Percentiles rank a stretch among this genome's conserved stretches.
Conservation (phyloP, 2,797 vertebrate species). For the Ataeniobius toweri region DNA sequence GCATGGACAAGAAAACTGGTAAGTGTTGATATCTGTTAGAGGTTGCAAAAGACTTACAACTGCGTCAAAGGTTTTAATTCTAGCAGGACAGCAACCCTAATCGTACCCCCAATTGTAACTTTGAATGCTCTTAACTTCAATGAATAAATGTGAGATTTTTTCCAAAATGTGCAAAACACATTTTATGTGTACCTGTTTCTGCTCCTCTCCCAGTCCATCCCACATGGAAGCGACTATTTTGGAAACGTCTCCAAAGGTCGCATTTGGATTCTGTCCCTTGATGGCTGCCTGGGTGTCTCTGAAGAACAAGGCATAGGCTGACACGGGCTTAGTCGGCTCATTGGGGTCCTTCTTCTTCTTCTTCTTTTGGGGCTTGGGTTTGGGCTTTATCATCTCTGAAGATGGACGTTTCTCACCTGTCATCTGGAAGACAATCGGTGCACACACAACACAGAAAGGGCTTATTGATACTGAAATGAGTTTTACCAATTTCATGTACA, state of each 20-base stretch:
- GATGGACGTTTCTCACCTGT: slow-evolving; percentile 95
- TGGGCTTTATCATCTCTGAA: slow-evolving; percentile 92
- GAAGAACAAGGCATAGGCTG: slow-evolving; percentile 97
- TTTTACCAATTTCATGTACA: background rate
- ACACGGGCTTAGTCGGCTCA: slow-evolving; percentile 96
- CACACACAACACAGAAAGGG: slow-evolving; percentile 40
- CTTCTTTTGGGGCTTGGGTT: slow-evolving; percentile 97
- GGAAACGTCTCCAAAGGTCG: slow-evolving; percentile 96
- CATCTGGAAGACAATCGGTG: slow-evolving; percentile 81
- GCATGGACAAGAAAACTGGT: background rate
- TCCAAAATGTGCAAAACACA: background rate
- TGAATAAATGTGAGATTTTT: background rate
- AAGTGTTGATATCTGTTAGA: background rate
- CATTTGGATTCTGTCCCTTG: slow-evolving; percentile 96
- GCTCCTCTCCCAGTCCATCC: slow-evolving; percentile 96
- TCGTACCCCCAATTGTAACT: background rate
- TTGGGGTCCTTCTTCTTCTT: slow-evolving; percentile 99
- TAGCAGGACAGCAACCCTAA: background rate
- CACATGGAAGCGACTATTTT: slow-evolving; percentile 99
- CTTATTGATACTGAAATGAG: slow-evolving; percentile 55
- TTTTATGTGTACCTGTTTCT: slow-evolving; percentile 88
- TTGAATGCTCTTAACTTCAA: background rate
- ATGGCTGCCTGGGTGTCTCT: slow-evolving; percentile 98
- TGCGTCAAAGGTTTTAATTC: background rate
- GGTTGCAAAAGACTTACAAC: background rate